Evolutionary conservation across 2,113 vertebrate species (phyloP).

Genomic region (Xenopus borealis): DNA sequence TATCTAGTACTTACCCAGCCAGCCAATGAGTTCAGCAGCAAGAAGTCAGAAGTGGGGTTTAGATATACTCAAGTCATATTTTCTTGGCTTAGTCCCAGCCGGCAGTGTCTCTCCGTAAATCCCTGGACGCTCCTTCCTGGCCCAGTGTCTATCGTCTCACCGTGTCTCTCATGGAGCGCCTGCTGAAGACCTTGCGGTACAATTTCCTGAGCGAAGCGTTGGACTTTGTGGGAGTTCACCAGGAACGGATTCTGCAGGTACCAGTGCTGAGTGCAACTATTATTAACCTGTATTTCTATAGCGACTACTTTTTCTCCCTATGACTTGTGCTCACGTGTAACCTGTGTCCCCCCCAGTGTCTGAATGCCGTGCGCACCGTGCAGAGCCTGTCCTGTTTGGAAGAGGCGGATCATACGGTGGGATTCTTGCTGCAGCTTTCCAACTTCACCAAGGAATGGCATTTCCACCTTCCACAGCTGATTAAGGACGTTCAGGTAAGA

Average conservation of each 20-base stretch:
- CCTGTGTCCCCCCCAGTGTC: slow-evolving; percentile 70
- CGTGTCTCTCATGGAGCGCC: slow-evolving; percentile 89
- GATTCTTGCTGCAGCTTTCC: slow-evolving; percentile 94
- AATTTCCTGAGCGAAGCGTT: slow-evolving; percentile 91
- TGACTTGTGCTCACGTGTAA: not conserved
- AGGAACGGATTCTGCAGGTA: slow-evolving; percentile 93
- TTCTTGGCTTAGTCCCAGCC: slow-evolving; percentile 46
- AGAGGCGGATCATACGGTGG: slow-evolving; percentile 94
- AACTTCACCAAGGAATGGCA: slow-evolving; percentile 95
- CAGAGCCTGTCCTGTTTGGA: slow-evolving; percentile 91
- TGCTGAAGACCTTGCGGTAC: slow-evolving; percentile 93
- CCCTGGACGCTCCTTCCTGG: slow-evolving; percentile 89
- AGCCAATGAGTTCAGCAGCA: too few species aligned
- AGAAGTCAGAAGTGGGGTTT: too few species aligned
- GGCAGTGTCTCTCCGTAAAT: slow-evolving; percentile 77
- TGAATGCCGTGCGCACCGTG: slow-evolving; percentile 87
- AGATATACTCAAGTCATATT: too few species aligned
- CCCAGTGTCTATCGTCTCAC: slow-evolving; percentile 89
- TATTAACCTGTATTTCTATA: too few species aligned
- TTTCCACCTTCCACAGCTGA: slow-evolving; percentile 91
- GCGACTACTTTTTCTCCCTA: too few species aligned
- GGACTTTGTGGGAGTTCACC: slow-evolving; percentile 94
- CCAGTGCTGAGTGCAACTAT: too few species aligned
- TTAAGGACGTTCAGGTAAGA: slow-evolving; percentile 83
- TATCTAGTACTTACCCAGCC: too few species aligned